phyloP scores from a whole-genome alignment of 2,797 vertebrate species.

The Falco biarmicus region DNA sequence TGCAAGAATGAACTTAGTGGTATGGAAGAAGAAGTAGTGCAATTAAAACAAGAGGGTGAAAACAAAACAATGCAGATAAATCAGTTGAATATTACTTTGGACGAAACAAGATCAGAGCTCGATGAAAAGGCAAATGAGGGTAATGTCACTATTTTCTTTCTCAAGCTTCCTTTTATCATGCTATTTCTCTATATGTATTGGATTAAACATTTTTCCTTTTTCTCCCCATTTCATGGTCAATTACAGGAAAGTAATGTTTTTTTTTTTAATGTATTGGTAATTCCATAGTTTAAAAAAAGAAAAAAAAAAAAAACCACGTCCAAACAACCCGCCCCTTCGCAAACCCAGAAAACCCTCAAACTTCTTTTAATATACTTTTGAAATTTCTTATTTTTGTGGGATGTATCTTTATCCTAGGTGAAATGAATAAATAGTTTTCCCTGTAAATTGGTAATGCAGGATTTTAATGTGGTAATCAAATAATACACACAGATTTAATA shows the following conservation, averaged over 20 bases:
- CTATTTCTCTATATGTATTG: neutral
- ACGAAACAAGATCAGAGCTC: constrained; percentile 85
- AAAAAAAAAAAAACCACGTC: neutral
- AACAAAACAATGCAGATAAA: constrained; percentile 84
- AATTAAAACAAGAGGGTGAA: constrained; percentile 83
- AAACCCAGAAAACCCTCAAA: neutral
- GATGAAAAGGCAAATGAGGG: constrained; percentile 83
- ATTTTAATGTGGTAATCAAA: neutral
- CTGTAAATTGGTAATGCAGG: neutral
- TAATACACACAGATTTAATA: neutral
- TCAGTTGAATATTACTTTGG: constrained; percentile 87
- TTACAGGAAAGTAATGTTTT: neutral
- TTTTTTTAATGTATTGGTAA: neutral
- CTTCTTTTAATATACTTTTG: constrained; percentile 4
- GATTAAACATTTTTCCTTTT: neutral
- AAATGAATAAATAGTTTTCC: neutral
- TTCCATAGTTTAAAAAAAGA: neutral
- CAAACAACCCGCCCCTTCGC: neutral
- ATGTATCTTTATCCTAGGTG: neutral
- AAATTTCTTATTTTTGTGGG: neutral
- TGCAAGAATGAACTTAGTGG: constrained; percentile 78
- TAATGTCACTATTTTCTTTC: constrained; percentile 22
- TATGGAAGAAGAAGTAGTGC: constrained; percentile 82
- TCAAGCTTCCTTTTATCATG: neutral
- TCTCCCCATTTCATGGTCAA: neutral